Conservation (phyloP, 2,888 invertebrate species). For the Limnephilus auricula region DNA sequence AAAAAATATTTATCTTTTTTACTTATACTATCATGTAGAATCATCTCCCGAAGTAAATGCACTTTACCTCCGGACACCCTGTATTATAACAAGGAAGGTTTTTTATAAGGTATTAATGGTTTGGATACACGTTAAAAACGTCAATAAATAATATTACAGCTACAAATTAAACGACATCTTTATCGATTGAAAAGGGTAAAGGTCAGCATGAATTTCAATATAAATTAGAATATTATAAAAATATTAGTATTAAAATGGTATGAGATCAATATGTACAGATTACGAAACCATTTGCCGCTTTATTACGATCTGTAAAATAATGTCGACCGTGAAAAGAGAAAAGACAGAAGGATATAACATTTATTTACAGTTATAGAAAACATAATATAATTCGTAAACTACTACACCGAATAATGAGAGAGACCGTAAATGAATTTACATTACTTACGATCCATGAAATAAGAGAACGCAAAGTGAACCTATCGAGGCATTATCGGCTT, state of each 20-base stretch:
- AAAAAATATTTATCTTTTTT: no score
- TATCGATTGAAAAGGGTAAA: slow-evolving; percentile 8
- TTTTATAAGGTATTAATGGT: background rate
- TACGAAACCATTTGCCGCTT: background rate
- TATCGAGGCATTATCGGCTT: background rate
- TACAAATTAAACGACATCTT: background rate
- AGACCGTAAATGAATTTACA: no score
- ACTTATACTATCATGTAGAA: no score
- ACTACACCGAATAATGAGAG: no score
- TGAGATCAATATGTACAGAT: background rate
- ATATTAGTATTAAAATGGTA: background rate
- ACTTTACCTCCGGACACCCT: no score
- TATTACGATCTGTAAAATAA: background rate
- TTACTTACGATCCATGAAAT: background rate
- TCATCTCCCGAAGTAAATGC: no score
- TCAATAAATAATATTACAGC: background rate
- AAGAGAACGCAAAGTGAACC: background rate
- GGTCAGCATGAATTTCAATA: background rate
- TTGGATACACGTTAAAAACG: background rate
- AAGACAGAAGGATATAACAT: no score
- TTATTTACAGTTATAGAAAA: no score
- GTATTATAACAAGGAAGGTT: background rate
- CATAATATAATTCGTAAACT: no score
- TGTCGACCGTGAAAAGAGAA: background rate
- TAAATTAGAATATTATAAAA: background rate